These are phyloP conservation scores for Willisornis vidua DNA, from an alignment of 2,113 vertebrate species.

Conservation along the genomic window DNA sequence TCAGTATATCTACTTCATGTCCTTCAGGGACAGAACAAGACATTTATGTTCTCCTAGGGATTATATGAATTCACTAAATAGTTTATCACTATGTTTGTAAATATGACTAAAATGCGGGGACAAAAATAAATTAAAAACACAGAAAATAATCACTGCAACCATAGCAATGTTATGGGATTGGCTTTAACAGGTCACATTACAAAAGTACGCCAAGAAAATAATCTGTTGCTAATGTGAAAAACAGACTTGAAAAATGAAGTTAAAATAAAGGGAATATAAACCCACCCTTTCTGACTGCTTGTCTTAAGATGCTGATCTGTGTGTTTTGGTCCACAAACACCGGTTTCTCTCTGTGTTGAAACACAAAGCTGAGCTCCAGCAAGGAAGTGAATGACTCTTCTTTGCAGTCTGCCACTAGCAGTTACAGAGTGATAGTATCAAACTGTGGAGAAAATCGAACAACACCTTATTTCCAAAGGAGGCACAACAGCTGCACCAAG, in stretches of 20 bases:
- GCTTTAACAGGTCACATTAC: neutral
- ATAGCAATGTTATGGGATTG: neutral
- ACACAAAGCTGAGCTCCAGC: neutral
- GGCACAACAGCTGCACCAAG: neutral
- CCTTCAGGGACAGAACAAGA: constrained; percentile 3
- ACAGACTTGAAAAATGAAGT: neutral
- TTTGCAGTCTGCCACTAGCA: neutral
- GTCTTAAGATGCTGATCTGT: neutral
- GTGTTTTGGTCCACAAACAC: neutral
- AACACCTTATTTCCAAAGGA: neutral
- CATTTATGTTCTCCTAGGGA: neutral
- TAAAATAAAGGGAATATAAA: neutral
- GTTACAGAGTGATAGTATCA: neutral
- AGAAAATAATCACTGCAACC: neutral
- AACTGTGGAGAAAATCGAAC: neutral
- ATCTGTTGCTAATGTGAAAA: neutral
- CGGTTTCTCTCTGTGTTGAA: neutral
- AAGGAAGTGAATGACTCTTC: neutral
- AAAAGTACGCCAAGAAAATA: neutral
- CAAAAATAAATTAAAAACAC: neutral
- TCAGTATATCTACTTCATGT: neutral
- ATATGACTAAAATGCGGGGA: neutral
- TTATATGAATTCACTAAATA: neutral
- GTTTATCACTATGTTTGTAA: neutral
- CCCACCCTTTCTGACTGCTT: neutral